phyloP scores from a whole-genome alignment of 2,888 invertebrate species.

The Leptinotarsa haldemani region DNA sequence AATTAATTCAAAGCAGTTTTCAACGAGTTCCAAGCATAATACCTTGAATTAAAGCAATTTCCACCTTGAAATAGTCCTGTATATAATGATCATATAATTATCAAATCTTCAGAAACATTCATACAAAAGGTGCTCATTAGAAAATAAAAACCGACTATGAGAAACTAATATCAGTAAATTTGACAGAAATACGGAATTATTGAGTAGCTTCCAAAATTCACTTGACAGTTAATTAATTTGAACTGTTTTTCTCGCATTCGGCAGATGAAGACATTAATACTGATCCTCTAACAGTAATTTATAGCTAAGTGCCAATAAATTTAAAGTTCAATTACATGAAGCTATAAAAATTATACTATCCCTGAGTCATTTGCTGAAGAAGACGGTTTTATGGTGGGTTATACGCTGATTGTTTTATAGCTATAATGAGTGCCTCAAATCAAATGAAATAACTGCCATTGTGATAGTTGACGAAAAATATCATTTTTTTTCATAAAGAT shows the following conservation, averaged over 20 bases:
- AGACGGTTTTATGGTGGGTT: not conserved
- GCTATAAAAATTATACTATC: constrained; percentile 35
- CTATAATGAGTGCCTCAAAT: too few relatives aligned
- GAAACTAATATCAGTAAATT: not conserved
- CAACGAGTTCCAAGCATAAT: too few relatives aligned
- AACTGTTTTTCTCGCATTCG: constrained; percentile 27
- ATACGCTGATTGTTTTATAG: not conserved
- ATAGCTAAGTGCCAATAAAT: constrained; percentile 29
- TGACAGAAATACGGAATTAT: constrained; percentile 3
- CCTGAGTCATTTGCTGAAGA: not conserved
- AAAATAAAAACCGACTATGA: not conserved
- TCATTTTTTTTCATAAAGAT: too few relatives aligned
- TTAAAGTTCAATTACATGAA: constrained; percentile 30
- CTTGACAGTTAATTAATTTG: constrained; percentile 28
- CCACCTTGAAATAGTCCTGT: too few relatives aligned
- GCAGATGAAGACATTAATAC: constrained; percentile 33
- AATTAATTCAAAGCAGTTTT: too few relatives aligned
- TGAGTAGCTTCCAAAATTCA: not conserved
- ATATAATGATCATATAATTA: too few relatives aligned
- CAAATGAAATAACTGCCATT: too few relatives aligned
- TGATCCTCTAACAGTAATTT: constrained; percentile 33
- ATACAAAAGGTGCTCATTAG: too few relatives aligned
- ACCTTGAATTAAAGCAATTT: too few relatives aligned
- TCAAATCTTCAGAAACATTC: too few relatives aligned
- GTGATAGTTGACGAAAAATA: too few relatives aligned